Evolutionary conservation across 2,113 vertebrate genomes (phyloP), one percentile per base, ranked within the genome.

Genomic region (Ramphastos sulfuratus): DNA sequence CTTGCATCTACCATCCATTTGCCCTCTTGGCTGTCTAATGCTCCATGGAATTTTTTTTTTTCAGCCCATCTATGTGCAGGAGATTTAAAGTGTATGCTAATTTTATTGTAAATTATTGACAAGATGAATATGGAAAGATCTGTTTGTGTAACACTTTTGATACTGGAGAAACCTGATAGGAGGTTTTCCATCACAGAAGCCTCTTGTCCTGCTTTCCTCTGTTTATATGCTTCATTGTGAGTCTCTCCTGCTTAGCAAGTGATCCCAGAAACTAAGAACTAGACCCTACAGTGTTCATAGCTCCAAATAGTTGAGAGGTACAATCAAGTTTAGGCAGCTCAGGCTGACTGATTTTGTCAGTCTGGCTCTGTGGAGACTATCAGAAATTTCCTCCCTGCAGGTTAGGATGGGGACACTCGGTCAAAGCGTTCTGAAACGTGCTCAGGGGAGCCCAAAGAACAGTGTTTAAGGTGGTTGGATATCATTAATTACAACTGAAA

Each of bases 91-190:
- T 37, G 33, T 61, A 92, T 95, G 95, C 71, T 91, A 92, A 96
- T 96, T 85, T 86, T 60, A 54, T 52, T 78, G 37, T 96, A 92
- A 96, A 96, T 95, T 90, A 94, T 95, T 96, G 84, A 96, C 67
- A 70, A 78, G 88, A 55, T 63, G 94, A 66, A 79, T 56, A 87
- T 2, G 74, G 89, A 95, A 96, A 94, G 86, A 85, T 86, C 93
- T 60, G 83, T 73, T 87, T 59, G 81, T 90, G 12, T 39, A 75
- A 71, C 21, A 42, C 63, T 92, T 90, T 82, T 66, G 92, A 91
- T 91, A 93, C 86, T 23, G 84, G 59, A 82, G 96, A 94, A 93
- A 96, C 92, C 60, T 76, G 92, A 96, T 93, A 86, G 79, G 89
- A 76, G 1, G 15, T 92, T 96, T 96, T 96, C 89, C 94, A 76